Percentiles rank a stretch among this genome's conserved stretches.
Evolutionary conservation across 2,113 vertebrate genomes (phyloP).

Genomic region (Sinocyclocheilus anophthalmus): DNA sequence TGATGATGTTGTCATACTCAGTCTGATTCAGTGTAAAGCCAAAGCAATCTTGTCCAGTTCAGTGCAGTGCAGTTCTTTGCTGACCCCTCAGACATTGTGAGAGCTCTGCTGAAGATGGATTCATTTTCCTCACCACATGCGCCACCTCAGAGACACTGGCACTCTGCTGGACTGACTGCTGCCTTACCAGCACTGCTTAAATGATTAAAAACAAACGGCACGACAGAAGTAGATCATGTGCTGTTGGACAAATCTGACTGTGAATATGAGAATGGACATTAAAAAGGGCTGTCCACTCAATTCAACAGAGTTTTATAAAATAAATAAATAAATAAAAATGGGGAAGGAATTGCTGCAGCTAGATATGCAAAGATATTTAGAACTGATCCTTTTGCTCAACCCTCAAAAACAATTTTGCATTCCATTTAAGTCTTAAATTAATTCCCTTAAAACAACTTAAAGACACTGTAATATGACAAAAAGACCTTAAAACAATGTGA

Average conservation of each 20-base stretch:
- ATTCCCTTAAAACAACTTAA: no score
- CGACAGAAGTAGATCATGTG: neutral
- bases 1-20: constrained; percentile 20
- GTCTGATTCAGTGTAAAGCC: neutral
- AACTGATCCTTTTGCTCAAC: no score
- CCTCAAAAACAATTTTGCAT: no score
- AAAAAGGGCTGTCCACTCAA: neutral
- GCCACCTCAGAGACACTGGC: neutral
- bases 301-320: neutral
- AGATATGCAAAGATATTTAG: neutral
- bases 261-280: neutral
- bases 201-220: constrained; percentile 16
- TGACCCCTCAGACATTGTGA: constrained; percentile 58
- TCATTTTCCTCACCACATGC: constrained; percentile 53
- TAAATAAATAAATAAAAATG: neutral
- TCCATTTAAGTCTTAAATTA: no score
- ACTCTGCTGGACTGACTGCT: neutral
- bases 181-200: neutral
- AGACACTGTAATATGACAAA: no score
- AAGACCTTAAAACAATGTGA: no score
- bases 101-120: constrained; percentile 62
- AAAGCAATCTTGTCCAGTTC: constrained; percentile 37
- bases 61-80: constrained; percentile 12
- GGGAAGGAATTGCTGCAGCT: neutral
- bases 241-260: neutral